Percentiles rank a stretch among this genome's conserved stretches.
Conservation (phyloP, 2,888 invertebrate genomes). For the Chrysopilus asiliformis region DNA sequence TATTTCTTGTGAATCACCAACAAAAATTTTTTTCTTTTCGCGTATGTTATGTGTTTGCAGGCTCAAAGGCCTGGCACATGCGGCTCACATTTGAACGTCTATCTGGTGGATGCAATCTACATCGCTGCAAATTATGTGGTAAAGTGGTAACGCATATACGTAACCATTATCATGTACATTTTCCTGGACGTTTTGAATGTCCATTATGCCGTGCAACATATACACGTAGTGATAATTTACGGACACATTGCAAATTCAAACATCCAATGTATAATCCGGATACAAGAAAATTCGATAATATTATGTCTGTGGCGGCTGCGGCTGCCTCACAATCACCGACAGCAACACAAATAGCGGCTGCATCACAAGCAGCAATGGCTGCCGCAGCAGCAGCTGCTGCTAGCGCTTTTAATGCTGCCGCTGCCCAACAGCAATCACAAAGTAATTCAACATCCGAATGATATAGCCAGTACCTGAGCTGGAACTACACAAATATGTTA, state of each 20-base stretch:
- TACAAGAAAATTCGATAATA: constrained; percentile 73
- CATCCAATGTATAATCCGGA: constrained; percentile 77
- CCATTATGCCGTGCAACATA: constrained; percentile 82
- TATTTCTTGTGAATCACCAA: constrained; percentile 28
- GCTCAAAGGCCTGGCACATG: constrained; percentile 92
- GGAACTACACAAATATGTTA: constrained; percentile 31
- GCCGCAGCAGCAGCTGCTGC: constrained; percentile 34
- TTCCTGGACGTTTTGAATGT: constrained; percentile 84
- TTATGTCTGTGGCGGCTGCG: constrained; percentile 44
- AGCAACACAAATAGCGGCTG: constrained; percentile 40
- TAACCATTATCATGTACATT: constrained; percentile 89
- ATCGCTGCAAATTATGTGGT: constrained; percentile 87
- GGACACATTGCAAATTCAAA: constrained; percentile 87
- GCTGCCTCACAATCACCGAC: constrained; percentile 41
- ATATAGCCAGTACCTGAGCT: constrained; percentile 33
- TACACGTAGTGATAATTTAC: constrained; percentile 84
- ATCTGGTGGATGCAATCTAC: constrained; percentile 84
- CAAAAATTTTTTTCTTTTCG: constrained; percentile 35
- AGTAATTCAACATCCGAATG: constrained; percentile 22
- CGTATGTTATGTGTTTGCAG: constrained; percentile 47
- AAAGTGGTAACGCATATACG: constrained; percentile 90
- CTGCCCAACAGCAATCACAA: constrained; percentile 28
- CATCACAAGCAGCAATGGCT: constrained; percentile 34
- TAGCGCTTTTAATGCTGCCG: constrained; percentile 26
- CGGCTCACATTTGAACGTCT: constrained; percentile 87